Evolutionary conservation across 2,888 invertebrate genomes (phyloP).

Genomic region (Apotomis betuletana): DNA sequence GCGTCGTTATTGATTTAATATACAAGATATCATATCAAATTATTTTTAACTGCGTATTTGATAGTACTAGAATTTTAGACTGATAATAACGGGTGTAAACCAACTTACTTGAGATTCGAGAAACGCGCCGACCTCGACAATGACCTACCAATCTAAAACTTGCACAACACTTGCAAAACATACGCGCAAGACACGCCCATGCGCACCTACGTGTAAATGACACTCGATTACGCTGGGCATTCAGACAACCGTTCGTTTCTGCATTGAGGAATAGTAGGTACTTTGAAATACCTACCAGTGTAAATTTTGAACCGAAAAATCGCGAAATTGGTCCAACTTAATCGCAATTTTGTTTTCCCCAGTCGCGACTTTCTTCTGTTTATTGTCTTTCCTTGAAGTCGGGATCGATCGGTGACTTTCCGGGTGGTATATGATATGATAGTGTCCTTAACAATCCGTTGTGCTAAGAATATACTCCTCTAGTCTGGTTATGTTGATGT

Average conservation of each 20-base stretch:
- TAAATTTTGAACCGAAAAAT: too few species aligned
- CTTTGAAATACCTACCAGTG: too few species aligned
- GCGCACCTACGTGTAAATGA: constrained; percentile 1
- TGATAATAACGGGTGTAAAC: not conserved
- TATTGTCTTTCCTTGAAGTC: too few species aligned
- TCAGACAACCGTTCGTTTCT: not conserved
- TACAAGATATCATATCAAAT: not conserved
- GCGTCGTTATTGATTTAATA: not conserved
- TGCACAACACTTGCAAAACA: constrained; percentile 22
- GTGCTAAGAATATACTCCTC: too few species aligned
- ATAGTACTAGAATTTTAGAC: not conserved
- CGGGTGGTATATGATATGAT: too few species aligned
- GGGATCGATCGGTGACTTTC: too few species aligned
- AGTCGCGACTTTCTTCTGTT: too few species aligned
- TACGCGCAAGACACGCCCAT: constrained; percentile 26
- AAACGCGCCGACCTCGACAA: constrained; percentile 32
- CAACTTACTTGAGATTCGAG: constrained; percentile 1
- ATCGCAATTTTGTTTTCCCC: too few species aligned
- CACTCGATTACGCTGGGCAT: not conserved
- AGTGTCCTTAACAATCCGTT: too few species aligned
- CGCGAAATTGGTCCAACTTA: too few species aligned
- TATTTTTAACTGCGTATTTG: not conserved
- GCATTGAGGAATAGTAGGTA: too few species aligned
- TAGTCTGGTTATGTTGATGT: too few species aligned
- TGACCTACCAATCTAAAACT: constrained; percentile 26